Conservation (phyloP, 2,888 invertebrate species). For the Cecidostiba fungosa region DNA sequence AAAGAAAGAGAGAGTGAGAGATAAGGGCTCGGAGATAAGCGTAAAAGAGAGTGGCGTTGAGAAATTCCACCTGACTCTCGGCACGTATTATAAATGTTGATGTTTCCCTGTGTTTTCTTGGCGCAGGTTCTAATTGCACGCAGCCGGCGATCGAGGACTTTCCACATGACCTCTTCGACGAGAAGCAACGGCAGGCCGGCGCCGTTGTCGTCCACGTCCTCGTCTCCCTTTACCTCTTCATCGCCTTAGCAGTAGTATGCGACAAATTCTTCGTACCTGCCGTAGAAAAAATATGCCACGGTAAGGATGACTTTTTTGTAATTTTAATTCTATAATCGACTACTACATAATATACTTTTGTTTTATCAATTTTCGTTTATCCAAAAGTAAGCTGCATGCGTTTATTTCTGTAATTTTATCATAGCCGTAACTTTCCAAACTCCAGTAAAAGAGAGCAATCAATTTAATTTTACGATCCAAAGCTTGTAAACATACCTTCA, state of each 20-base stretch:
- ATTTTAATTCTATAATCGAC: no score
- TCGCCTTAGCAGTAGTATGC: constrained; percentile 85
- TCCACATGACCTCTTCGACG: constrained; percentile 83
- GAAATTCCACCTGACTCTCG: neutral
- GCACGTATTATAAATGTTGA: constrained; percentile 30
- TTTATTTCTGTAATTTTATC: neutral
- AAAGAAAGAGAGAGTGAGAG: neutral
- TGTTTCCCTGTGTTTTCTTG: constrained; percentile 1
- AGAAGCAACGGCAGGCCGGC: constrained; percentile 82
- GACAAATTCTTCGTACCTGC: constrained; percentile 87
- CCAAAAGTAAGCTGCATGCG: neutral
- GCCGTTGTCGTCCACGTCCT: constrained; percentile 84
- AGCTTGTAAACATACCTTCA: neutral
- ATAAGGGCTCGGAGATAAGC: neutral
- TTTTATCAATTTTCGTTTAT: neutral
- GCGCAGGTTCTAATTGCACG: constrained; percentile 81
- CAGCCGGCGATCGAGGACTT: constrained; percentile 85
- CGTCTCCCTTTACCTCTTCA: constrained; percentile 84
- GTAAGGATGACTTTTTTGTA: constrained; percentile 76
- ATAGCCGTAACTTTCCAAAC: neutral
- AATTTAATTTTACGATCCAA: neutral
- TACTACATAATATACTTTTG: no score
- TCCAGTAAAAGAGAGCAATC: neutral
- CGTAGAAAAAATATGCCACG: constrained; percentile 84
- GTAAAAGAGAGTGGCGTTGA: neutral